Evolutionary conservation across 2,113 vertebrate species (phyloP).

Genomic region (Oncorhynchus tshawytscha): DNA sequence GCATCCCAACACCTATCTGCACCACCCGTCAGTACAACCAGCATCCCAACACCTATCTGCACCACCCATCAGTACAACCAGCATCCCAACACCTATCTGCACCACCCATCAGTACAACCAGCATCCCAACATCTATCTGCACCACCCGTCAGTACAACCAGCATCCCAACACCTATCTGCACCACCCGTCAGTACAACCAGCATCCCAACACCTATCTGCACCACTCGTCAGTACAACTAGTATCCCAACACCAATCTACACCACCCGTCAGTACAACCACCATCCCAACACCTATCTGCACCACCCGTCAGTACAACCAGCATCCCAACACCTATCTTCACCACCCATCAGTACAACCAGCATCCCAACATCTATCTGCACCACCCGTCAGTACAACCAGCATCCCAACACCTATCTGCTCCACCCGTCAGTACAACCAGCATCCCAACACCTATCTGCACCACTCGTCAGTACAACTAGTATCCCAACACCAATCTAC

Average conservation of each 20-base stretch:
- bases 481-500: neutral
- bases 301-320: neutral
- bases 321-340: neutral
- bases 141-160: neutral
- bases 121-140: slow-evolving; percentile 15
- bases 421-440: neutral
- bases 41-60: neutral
- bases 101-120: neutral
- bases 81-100: neutral
- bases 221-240: neutral
- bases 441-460: slow-evolving; percentile 13
- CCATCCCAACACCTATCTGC: neutral
- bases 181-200: neutral
- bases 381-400: neutral
- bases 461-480: neutral
- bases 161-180: neutral
- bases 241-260: slow-evolving; percentile 13
- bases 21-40: neutral
- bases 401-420: neutral
- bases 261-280: neutral
- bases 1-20: slow-evolving; percentile 12
- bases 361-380: slow-evolving; percentile 11
- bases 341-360: neutral
- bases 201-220: neutral
- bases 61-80: neutral